Evolutionary conservation across 2,797 vertebrate species (phyloP), one percentile per base, ranked within the genome.

Genomic region (Rhodeus uyekii): DNA sequence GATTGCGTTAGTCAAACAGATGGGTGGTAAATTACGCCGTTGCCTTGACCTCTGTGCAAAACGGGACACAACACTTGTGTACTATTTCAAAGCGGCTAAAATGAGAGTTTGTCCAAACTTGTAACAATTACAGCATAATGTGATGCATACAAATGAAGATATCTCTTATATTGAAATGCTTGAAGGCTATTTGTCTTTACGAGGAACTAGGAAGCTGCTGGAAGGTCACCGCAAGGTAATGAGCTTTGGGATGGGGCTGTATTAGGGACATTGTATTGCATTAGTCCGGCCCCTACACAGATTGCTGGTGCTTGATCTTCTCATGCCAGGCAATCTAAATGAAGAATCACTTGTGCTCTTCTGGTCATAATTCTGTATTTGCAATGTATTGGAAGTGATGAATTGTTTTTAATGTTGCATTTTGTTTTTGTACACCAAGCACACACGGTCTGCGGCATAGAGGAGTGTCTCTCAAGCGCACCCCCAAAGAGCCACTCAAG

Each of bases 201-300:
- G 85, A 81, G 83, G 74, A 88, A 84, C 85, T 89, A 91, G 85
- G 50, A 55, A 50, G 69, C 80, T 89, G 83, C 73, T 24, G 71
- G 88, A 90, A 92, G 89, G 92, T 93, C 91, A 92, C 53, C 16
- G 53, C 63, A 85, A 83, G 83, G 87, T 90, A 90, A 91, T 90
- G 88, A 90, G 87, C 86, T 88, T 78, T 55, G 82, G 82, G 83
- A 88, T 82, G 85, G 77, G 82, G 77, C 64, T 76, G 81, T 82
- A 86, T 88, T 87, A 80, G 83, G 55, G 83, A 84, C 85, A 83
- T 63, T 48, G 82, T 48, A 72, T 86, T 76, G 76, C 85, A 89
- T 87, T 86, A 87, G 83, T 84, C 76, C 86, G 68, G 76, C 85
- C 86, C 86, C 80, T 71, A 53, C 86, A 77, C 85, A 86, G 86